Percentiles rank a stretch among this genome's conserved stretches.
Conservation (phyloP, 1,140 invertebrate genomes). For the Drosophila sucinea region DNA sequence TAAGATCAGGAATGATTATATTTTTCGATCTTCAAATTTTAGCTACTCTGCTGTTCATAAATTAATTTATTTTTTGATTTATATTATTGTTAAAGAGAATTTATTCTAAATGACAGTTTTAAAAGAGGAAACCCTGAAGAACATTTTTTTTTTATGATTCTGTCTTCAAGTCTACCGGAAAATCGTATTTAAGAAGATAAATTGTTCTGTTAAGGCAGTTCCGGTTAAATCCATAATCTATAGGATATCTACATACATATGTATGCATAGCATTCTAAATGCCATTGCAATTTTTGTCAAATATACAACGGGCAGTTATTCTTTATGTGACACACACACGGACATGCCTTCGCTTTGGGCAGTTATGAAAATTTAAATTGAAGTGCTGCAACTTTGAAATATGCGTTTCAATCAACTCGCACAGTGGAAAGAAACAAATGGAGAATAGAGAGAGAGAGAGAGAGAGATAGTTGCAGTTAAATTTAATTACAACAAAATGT, state of each 20-base stretch:
- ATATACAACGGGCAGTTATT: slow-evolving; percentile 1
- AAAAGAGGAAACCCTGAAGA: no score
- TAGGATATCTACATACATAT: neutral
- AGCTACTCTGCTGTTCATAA: no score
- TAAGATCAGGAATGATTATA: no score
- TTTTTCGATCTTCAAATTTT: no score
- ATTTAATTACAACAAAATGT: neutral
- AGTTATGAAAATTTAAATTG: slow-evolving; percentile 6
- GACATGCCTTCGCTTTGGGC: neutral
- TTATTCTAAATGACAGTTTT: no score
- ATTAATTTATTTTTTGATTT: no score
- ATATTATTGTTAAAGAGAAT: no score
- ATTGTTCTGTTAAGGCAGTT: neutral
- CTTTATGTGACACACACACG: neutral
- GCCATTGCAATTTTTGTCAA: slow-evolving; percentile 3
- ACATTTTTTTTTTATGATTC: no score
- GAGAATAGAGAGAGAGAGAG: neutral
- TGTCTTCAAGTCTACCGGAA: no score
- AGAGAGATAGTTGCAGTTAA: neutral
- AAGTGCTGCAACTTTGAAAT: slow-evolving; percentile 4
- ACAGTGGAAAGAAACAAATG: neutral
- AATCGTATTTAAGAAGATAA: neutral
- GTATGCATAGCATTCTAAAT: neutral
- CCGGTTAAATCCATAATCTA: neutral
- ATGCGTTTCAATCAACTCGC: neutral